Evolutionary conservation across 2,888 invertebrate genomes (phyloP), one percentile per base, ranked within the genome.

Genomic region (Drosophila hamatofila): DNA sequence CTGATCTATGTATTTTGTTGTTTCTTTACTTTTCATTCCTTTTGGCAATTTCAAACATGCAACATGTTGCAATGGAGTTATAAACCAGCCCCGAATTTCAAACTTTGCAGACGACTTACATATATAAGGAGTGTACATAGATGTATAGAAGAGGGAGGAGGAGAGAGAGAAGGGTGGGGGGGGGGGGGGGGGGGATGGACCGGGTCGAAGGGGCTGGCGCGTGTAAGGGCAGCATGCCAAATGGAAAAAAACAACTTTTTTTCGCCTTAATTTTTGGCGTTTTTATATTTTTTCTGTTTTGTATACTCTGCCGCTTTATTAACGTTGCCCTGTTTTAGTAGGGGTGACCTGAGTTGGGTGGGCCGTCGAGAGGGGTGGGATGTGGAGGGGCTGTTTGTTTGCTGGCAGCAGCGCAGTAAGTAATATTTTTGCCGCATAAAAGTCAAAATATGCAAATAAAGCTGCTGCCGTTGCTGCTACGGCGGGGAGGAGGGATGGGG

Each of bases 391-490:
- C 60, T 71, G 71, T 78, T 83, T 81, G 86, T 78, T 85, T 76
- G 81, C 74, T 79, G 81, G 85, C 83, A 80, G 81, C 82, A 79
- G 79, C 79, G 86, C 86, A 85, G 84, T 81, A 83, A 81, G 83
- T 83, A 83, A 83, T 83, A 83, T 83, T 83, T 87, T 81, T 83
- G 83, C 83, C 87, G 83, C 83, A 83, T 83, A 86, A 83, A 83
- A 83, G 83, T 83, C 83, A 83, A 86, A 83, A 83, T 83, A 83
- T 83, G 87, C 83, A 83, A 83, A 83, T 83, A 83, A 83, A 86
- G 87, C 78, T 80, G 72, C 25, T 61, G 59, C 21, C 64, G 46
- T 25, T 61, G 59, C 30, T 60, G 48, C 30, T 51, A 14, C 5
- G 35, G 9, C 2, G 30, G 30, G 6, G 16, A 44, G 7, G 21